These are phyloP conservation scores for Dromas ardeola DNA, from an alignment of 2,113 vertebrate species.

Conservation along the genomic window DNA sequence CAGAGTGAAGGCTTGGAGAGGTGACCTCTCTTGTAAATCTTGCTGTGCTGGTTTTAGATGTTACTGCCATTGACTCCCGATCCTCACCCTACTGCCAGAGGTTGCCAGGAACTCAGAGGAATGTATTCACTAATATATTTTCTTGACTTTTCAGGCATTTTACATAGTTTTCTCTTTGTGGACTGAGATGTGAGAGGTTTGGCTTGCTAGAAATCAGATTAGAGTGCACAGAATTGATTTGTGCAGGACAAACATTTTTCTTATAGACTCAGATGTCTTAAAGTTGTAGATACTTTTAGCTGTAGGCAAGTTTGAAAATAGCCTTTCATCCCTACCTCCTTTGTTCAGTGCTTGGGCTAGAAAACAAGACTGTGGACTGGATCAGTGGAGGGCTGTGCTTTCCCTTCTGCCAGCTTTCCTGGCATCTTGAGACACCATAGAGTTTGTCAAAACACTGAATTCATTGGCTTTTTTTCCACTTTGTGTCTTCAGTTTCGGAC, in stretches of 20 bases:
- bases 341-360: neutral
- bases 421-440: neutral
- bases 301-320: neutral
- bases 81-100: neutral
- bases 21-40: slow-evolving; percentile 61
- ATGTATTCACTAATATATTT: neutral
- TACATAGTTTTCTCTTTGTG: neutral
- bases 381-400: neutral
- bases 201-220: neutral
- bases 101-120: neutral
- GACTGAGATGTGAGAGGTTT: neutral
- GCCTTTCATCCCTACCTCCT: neutral
- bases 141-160: neutral
- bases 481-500: neutral
- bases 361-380: neutral
- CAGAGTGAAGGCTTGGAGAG: neutral
- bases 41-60: slow-evolving; percentile 50
- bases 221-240: neutral
- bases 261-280: accelerated
- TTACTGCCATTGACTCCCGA: neutral
- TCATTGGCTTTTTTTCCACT: neutral
- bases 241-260: neutral
- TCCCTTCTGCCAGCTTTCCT: neutral
- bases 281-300: neutral
- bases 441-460: neutral